Evolutionary conservation across 2,797 vertebrate genomes (phyloP).

Genomic region (Erethizon dorsatum): DNA sequence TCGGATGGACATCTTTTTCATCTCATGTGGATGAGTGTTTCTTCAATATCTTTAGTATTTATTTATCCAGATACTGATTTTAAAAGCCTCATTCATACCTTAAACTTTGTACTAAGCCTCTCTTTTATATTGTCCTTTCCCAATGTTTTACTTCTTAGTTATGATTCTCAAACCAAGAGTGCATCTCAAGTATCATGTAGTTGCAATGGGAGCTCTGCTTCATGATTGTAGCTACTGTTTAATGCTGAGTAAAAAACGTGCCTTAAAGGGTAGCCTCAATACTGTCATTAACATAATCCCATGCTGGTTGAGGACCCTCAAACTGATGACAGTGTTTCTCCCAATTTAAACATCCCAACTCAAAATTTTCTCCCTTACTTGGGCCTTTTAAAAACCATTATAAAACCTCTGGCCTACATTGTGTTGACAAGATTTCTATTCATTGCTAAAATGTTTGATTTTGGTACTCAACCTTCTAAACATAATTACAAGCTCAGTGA

Average conservation of each 20-base stretch:
- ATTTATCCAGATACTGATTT: conserved; percentile 89
- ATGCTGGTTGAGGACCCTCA: conserved; percentile 70
- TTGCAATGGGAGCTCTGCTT: conserved; percentile 77
- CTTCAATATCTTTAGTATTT: conserved; percentile 88
- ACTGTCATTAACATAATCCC: conserved; percentile 76
- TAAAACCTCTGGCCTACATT: conserved; percentile 81
- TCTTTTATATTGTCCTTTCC: conserved; percentile 73
- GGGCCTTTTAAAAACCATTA: conserved; percentile 66
- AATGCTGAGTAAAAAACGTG: conserved; percentile 74
- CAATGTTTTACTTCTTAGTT: conserved; percentile 79
- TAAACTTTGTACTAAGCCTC: conserved; percentile 83
- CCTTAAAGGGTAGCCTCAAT: conserved; percentile 78
- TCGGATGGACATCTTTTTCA: conserved; percentile 84
- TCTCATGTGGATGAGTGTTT: conserved; percentile 83
- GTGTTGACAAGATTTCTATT: conserved; percentile 78
- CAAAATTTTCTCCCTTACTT: neutral
- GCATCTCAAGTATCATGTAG: conserved; percentile 76
- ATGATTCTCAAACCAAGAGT: conserved; percentile 75
- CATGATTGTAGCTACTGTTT: conserved; percentile 72
- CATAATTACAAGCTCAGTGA: conserved; percentile 52
- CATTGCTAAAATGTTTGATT: conserved; percentile 77
- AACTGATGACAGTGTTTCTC: conserved; percentile 68
- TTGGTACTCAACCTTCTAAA: conserved; percentile 83
- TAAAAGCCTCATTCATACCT: conserved; percentile 88
- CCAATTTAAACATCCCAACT: conserved; percentile 69